Base-by-base conservation (phyloP, 30 jellyfish, hydroid and myxozoan species). In the Cassiopea xamachana region DNA sequence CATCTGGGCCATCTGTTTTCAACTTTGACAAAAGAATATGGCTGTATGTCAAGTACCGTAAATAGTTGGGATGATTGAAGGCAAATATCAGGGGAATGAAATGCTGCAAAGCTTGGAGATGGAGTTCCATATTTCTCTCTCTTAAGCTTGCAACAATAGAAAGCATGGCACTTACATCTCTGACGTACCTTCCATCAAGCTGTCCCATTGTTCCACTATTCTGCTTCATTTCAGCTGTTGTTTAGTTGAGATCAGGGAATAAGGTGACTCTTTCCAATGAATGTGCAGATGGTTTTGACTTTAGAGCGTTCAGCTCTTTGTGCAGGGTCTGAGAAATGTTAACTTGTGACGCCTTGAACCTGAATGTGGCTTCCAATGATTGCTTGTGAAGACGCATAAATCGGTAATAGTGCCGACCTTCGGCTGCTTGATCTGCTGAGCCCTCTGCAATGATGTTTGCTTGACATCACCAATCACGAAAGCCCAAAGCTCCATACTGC, bases 361-460 rank as follows among this genome's bases (percentile, higher is more conserved):
- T 87, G 61, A 75, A 50, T 2, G 70, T 81, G 49, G 93, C 93
- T 45, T 85, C 86, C 50, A 75, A 60, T 48, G 94, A 87, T 76
- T 87, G 88, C 62, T 87, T 87, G 82, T 75, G 89, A 87, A 74
- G 94, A 76, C 79, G 88, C 88, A 74, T 76, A 39, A 64, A 76
- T 44, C 83, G 84, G 89, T 89, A 74, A 75, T 87, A 76, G 89
- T 87, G 89, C 61, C 94, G 75, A 61, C 89, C 89, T 75, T 87
- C 89, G 59, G 94, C 94, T 75, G 94, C 89, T 76, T 87, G 94
- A 69, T 74, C 94, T 55, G 55, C 89, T 87, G 94, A 77, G 88
- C 94, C 93, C 59, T 85, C 93, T 85, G 93, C 81, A 85, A 73
- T 85, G 87, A 85, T 47, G 73, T 45, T 83, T 83, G 84, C 84